Percentiles rank a stretch among this genome's conserved stretches.
Evolutionary conservation across 2,113 vertebrate genomes (phyloP).

Genomic region (Crotalus horridus): DNA sequence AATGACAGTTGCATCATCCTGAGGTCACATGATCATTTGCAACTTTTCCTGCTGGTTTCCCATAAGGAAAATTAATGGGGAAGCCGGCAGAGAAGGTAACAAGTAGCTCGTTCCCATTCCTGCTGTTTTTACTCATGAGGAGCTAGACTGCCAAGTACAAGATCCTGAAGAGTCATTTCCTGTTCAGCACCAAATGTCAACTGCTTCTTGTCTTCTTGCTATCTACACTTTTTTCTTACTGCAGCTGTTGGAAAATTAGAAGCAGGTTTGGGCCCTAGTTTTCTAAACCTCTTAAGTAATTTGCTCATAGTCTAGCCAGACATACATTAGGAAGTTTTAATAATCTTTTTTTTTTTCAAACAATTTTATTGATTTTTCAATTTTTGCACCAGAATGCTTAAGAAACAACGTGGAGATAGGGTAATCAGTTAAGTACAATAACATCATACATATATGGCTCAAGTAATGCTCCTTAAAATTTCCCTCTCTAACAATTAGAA

Average conservation of each 20-base stretch:
- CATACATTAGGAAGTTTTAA: background rate
- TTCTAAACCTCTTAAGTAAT: background rate
- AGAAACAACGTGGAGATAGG: no score
- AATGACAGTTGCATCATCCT: background rate
- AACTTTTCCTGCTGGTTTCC: background rate
- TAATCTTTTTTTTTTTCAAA: background rate
- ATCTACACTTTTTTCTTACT: constrained; percentile 1
- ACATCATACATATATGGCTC: no score
- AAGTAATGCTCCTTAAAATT: no score
- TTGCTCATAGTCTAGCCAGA: background rate
- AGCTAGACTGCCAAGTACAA: background rate
- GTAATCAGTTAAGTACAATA: no score
- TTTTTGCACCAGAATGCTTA: no score
- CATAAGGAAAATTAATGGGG: background rate
- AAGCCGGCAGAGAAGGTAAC: background rate
- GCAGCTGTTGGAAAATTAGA: background rate
- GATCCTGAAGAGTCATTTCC: background rate
- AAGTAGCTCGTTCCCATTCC: background rate
- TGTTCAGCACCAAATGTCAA: constrained; percentile 7
- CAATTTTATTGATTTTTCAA: no score
- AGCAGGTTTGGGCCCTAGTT: background rate
- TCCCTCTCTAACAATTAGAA: no score
- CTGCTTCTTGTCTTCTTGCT: constrained; percentile 32
- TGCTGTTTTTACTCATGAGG: background rate
- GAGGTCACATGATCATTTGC: background rate